Conservation (phyloP, 2,797 vertebrate species). For the Antrozous pallidus region DNA sequence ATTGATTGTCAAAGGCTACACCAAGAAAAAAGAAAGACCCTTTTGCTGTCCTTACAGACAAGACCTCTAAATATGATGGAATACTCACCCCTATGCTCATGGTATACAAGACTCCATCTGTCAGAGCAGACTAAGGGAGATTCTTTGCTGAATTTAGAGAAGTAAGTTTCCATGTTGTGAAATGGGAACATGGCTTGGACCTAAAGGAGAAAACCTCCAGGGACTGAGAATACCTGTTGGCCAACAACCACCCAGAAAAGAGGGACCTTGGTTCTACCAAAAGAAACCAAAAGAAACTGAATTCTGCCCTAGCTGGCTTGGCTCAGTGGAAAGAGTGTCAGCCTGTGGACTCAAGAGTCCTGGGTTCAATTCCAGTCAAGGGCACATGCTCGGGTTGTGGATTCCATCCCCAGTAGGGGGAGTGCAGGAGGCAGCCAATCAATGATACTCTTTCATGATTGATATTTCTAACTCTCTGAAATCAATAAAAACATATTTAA, state of each 20-base stretch:
- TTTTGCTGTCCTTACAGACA: not conserved
- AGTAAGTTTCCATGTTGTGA: not conserved
- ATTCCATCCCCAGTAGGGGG: no score
- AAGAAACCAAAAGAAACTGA: not conserved
- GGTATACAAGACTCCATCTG: not conserved
- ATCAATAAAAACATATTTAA: no score
- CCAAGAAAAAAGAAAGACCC: no score
- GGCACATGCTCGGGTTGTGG: no score
- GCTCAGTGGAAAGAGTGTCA: no score
- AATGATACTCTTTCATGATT: no score
- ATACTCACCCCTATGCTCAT: not conserved
- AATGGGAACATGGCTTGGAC: rapidly evolving
- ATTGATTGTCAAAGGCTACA: no score
- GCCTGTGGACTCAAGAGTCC: no score
- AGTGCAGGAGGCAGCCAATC: no score
- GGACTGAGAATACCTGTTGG: not conserved
- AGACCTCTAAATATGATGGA: not conserved
- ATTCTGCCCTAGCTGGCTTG: not conserved
- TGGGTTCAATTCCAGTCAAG: no score
- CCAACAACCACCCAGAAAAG: not conserved
- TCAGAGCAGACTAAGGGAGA: not conserved
- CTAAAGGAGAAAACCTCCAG: not conserved
- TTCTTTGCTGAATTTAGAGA: not conserved
- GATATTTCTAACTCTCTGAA: no score
- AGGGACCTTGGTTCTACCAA: no score